A percentile compares a stretch with the other conserved stretches of the same genome.
Evolutionary conservation across 2,113 vertebrate genomes (phyloP).

Genomic region (Indicator indicator): DNA sequence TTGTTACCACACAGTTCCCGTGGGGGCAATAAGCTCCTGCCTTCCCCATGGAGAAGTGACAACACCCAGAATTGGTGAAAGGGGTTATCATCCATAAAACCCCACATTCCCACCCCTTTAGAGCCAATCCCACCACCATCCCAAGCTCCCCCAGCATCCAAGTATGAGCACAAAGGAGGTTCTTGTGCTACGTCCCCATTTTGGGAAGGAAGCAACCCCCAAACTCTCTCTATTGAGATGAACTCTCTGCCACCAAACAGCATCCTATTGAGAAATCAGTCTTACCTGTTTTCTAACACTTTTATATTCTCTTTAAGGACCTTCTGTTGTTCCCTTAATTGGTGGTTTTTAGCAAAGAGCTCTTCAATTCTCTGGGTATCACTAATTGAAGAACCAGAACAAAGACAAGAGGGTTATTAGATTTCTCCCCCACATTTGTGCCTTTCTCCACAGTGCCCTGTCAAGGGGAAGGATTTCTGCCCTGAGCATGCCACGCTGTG

Average conservation of each 20-base stretch:
- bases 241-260: fast-evolving
- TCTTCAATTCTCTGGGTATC: conserved; percentile 92
- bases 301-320: conserved; percentile 91
- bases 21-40: not conserved
- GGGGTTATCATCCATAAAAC: fast-evolving
- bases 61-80: not conserved
- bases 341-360: conserved; percentile 91
- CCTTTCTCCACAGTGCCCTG: not conserved
- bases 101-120: not conserved
- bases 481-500: fast-evolving
- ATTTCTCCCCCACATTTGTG: not conserved
- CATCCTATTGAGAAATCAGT: not conserved
- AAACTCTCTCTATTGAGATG: not conserved
- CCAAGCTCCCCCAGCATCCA: not conserved
- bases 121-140: not conserved
- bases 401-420: not conserved
- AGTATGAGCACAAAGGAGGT: not conserved
- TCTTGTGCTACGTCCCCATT: fast-evolving
- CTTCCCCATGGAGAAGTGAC: fast-evolving
- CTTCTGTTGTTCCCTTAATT: conserved; percentile 91
- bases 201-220: not conserved
- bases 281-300: conserved; percentile 92
- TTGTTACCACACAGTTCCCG: not conserved
- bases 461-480: not conserved
- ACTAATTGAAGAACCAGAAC: conserved; percentile 59